These are phyloP conservation scores for Scrobipalpa atriplicella DNA, from an alignment of 2,888 invertebrate species.

Conservation along the genomic window DNA sequence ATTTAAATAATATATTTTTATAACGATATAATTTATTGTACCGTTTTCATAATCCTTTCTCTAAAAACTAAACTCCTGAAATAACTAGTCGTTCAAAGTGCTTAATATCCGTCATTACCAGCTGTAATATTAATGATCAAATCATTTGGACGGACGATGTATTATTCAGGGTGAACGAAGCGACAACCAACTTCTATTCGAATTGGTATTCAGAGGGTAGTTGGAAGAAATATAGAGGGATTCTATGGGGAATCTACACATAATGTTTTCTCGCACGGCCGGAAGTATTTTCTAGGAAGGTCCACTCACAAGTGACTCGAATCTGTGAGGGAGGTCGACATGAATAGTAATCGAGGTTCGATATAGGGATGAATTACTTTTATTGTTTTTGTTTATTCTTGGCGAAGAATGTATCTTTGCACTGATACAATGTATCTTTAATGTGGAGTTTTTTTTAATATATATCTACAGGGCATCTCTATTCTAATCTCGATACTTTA, in stretches of 20 bases:
- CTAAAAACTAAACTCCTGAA: constrained; percentile 8
- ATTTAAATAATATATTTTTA: neutral
- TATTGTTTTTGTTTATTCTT: neutral
- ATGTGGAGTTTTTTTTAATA: too few relatives aligned
- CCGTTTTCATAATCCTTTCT: neutral
- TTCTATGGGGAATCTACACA: constrained; percentile 53
- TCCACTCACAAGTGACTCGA: constrained; percentile 42
- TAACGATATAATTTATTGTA: neutral
- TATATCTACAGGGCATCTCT: too few relatives aligned
- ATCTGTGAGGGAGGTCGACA: constrained; percentile 59
- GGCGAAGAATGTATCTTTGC: too few relatives aligned
- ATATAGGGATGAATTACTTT: constrained; percentile 34
- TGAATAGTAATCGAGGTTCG: constrained; percentile 78
- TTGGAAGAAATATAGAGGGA: constrained; percentile 29
- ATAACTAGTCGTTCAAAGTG: constrained; percentile 23
- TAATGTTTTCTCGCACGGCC: constrained; percentile 53
- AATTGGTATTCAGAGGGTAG: constrained; percentile 54
- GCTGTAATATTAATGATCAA: constrained; percentile 35
- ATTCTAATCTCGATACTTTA: too few relatives aligned
- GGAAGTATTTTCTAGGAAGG: constrained; percentile 45
- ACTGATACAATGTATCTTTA: too few relatives aligned
- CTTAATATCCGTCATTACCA: constrained; percentile 26
- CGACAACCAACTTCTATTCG: constrained; percentile 38
- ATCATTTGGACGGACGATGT: constrained; percentile 35
- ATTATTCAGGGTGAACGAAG: constrained; percentile 40